phyloP scores from a whole-genome alignment of 1,140 invertebrate species.

The Anoplolepis gracilipes region DNA sequence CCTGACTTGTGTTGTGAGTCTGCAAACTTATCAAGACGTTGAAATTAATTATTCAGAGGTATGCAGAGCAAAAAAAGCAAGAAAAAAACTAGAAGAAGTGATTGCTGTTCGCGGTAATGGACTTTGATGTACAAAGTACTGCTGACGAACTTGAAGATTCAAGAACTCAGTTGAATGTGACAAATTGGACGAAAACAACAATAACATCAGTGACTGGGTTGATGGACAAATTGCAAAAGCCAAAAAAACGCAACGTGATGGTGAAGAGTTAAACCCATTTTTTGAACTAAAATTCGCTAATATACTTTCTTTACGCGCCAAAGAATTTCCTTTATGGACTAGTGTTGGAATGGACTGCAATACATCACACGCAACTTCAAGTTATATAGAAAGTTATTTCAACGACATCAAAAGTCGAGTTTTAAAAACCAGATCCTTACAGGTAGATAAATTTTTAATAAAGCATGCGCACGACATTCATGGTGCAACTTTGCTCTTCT shows the following conservation, averaged over 20 bases:
- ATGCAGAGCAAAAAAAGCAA: not conserved
- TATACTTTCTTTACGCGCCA: not conserved
- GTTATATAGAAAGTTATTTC: not conserved
- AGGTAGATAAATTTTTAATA: not conserved
- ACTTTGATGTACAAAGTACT: not conserved
- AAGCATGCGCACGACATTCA: not conserved
- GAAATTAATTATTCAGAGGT: not conserved
- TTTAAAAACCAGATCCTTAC: not conserved
- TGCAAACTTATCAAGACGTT: not conserved
- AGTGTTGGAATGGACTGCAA: not conserved
- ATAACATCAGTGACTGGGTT: not conserved
- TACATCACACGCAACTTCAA: not conserved
- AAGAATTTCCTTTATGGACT: not conserved
- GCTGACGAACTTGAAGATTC: not conserved
- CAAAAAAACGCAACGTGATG: not conserved
- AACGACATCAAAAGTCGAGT: not conserved
- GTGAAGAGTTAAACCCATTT: not conserved
- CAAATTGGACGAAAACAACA: not conserved
- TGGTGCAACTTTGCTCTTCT: not conserved
- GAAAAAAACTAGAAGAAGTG: not conserved
- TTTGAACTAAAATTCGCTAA: not conserved
- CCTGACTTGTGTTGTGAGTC: not conserved
- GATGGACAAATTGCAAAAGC: not conserved
- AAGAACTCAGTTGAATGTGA: not conserved
- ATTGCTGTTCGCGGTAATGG: not conserved